These are phyloP conservation scores for Nemotelus nigrinus DNA, from an alignment of 2,888 invertebrate species.

Conservation along the genomic window DNA sequence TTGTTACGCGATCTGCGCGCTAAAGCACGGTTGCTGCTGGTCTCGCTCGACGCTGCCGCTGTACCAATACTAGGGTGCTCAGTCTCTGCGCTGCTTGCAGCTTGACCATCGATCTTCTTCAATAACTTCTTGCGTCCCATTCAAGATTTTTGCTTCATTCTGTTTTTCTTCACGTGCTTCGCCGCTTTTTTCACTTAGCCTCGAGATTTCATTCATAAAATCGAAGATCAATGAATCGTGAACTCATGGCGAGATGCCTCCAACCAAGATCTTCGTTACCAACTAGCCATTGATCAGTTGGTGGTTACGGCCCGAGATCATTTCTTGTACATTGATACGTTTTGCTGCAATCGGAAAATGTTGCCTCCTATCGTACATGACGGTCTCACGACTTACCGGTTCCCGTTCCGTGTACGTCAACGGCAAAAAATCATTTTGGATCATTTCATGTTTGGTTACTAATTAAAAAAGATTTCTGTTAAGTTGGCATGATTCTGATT, in stretches of 20 bases:
- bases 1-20: constrained; percentile 26
- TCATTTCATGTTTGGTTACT: constrained; percentile 29
- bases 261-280: constrained; percentile 6
- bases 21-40: constrained; percentile 17
- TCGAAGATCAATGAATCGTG: constrained; percentile 41
- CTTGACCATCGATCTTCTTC: constrained; percentile 31
- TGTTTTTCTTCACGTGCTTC: neutral
- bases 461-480: constrained; percentile 44
- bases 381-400: neutral
- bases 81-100: neutral
- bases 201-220: constrained; percentile 41
- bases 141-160: constrained; percentile 16
- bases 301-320: constrained; percentile 32
- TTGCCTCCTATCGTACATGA: constrained; percentile 16
- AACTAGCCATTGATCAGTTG: constrained; percentile 25
- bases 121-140: constrained; percentile 36
- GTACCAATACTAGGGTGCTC: constrained; percentile 7
- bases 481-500: constrained; percentile 42
- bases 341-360: constrained; percentile 17
- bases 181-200: neutral
- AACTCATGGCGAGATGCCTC: constrained; percentile 23
- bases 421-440: constrained; percentile 12
- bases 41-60: neutral
- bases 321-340: neutral
- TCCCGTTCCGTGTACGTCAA: neutral